Percentiles rank a stretch among this genome's conserved stretches.
Evolutionary conservation across 2,113 vertebrate species (phyloP).

Genomic region (Thalassoma bifasciatum): DNA sequence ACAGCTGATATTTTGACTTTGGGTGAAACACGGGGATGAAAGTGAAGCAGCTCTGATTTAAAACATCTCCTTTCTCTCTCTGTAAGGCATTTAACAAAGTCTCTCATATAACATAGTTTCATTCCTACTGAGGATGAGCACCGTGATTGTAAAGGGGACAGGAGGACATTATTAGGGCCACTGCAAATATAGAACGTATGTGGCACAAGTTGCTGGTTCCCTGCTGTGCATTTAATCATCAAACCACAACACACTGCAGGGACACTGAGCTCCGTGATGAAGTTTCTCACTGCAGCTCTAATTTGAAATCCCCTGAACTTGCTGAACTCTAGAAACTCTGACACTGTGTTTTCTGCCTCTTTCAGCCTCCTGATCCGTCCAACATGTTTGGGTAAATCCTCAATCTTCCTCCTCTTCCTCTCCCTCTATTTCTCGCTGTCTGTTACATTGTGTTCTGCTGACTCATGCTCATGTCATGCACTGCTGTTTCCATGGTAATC

Average conservation of each 20-base stretch:
- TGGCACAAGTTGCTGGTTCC: not conserved
- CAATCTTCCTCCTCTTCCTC: slow-evolving; percentile 1
- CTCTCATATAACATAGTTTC: not conserved
- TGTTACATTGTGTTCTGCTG: slow-evolving; percentile 67
- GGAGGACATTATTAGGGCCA: too few relatives aligned
- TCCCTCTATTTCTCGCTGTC: not conserved
- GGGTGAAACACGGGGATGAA: not conserved
- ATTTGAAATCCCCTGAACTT: slow-evolving; percentile 24
- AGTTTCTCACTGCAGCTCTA: slow-evolving; percentile 35
- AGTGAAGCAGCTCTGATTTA: not conserved
- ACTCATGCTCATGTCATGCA: slow-evolving; percentile 73
- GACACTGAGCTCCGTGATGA: not conserved
- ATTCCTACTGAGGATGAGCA: not conserved
- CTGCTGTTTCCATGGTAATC: slow-evolving; percentile 78
- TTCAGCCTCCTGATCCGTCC: not conserved
- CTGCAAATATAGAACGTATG: not conserved
- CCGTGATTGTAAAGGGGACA: not conserved
- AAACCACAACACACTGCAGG: not conserved
- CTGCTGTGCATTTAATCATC: not conserved
- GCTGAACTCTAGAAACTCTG: slow-evolving; percentile 22
- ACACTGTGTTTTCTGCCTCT: not conserved
- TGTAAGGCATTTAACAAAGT: not conserved
- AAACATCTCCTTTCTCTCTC: too few relatives aligned
- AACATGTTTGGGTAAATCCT: not conserved
- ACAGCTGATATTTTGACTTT: not conserved